Conservation (phyloP, 2,888 invertebrate genomes). For the Lithophane semibrunnea region DNA sequence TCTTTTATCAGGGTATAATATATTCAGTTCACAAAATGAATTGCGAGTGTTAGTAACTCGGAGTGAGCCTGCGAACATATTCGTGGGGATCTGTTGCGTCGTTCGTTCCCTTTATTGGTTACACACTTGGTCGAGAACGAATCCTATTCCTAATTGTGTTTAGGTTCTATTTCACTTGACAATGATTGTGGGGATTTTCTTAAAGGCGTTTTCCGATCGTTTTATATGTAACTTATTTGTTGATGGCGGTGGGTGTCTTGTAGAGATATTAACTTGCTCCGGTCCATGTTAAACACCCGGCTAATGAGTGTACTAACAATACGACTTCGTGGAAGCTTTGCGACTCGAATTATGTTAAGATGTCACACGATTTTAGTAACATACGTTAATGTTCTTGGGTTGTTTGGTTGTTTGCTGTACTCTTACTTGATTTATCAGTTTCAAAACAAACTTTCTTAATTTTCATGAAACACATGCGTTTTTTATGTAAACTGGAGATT, state of each 20-base stretch:
- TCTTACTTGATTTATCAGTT: constrained; percentile 16
- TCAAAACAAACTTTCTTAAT: constrained; percentile 19
- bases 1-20: constrained; percentile 82
- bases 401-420: constrained; percentile 36
- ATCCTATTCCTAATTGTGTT: constrained; percentile 80
- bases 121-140: constrained; percentile 78
- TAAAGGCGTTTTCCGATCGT: constrained; percentile 79
- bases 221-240: constrained; percentile 84
- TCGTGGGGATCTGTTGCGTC: constrained; percentile 89
- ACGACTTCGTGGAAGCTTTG: constrained; percentile 65
- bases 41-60: constrained; percentile 90
- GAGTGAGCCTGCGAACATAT: constrained; percentile 90
- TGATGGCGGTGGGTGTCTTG: constrained; percentile 77
- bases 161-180: constrained; percentile 81
- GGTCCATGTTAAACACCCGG: constrained; percentile 75
- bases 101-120: constrained; percentile 86
- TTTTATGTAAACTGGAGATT: constrained; percentile 15
- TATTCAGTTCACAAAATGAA: constrained; percentile 91
- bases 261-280: constrained; percentile 79
- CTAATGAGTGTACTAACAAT: constrained; percentile 74
- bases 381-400: constrained; percentile 15
- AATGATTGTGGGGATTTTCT: constrained; percentile 74
- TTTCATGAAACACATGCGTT: constrained; percentile 11
- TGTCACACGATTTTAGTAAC: constrained; percentile 49
- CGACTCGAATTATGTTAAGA: constrained; percentile 60